Evolutionary conservation across 2,888 invertebrate genomes (phyloP), one percentile per base, ranked within the genome.

Genomic region (Emesis russula): DNA sequence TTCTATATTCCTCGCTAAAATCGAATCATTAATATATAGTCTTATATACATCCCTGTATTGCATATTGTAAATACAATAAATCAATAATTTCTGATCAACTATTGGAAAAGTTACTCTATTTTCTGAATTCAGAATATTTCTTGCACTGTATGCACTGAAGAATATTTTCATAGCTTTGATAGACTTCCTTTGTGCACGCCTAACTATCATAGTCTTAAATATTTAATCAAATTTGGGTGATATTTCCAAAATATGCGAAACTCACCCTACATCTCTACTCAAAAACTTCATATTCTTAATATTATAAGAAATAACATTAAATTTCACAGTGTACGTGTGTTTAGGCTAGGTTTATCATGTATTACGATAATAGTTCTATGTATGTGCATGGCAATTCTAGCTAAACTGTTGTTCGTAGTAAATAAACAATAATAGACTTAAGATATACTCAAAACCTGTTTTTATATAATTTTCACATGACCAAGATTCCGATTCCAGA

Each of bases 391-490:
- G 98, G 97, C 98, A 97, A 96, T 96, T 97, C 96, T 98, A 98
- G 98, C 97, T 97, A 97, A 97, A 97, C 96, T 97, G 97, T 98
- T 98, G 97, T 98, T 97, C 96, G 98, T 98, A 98, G 98, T 96
- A 97, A 97, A 96, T 97, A 97, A 97, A 98, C 98, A 98, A 98
- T 98, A 98, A 98, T 98, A 98, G 97, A 90, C 91, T 89, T 97
- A 97, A 97, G 97, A 93, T 92, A 95, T 95, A 96, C 94, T 96
- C 95, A 94, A 94, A 95, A 96, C 96, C 96, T 94, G 96, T 95
- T 95, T 94, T 94, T 93, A 87, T 95, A 96, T 95, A 74, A 96
- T 96, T 48, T 96, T 96, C 94, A 96, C 96, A 95, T 95, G 97
- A 97, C 97, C 97, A 97, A 97, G 95, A 89, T 89, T 93, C 87